phyloP scores from a whole-genome alignment of 2,888 invertebrate species.

The Macrostomum cliftonense region DNA sequence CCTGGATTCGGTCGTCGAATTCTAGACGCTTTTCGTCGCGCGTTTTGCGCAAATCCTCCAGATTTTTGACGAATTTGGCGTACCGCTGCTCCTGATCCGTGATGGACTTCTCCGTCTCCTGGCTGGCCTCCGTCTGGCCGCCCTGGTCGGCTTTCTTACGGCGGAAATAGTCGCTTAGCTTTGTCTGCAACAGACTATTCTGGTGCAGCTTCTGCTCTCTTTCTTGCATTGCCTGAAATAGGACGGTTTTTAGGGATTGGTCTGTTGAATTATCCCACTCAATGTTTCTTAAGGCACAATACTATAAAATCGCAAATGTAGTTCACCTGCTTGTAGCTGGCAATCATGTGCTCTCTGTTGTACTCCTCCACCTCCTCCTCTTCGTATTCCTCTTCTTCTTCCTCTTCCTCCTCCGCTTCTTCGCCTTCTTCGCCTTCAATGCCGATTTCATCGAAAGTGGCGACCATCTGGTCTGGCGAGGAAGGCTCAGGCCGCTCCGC shows the following conservation, averaged over 20 bases:
- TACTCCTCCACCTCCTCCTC: slow-evolving; percentile 20
- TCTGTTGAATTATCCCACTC: no score
- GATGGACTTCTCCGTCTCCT: slow-evolving; percentile 31
- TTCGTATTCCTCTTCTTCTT: slow-evolving; percentile 20
- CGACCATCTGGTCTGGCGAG: slow-evolving; percentile 3
- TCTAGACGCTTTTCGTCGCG: slow-evolving; percentile 21
- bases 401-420: slow-evolving; percentile 17
- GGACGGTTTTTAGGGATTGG: not conserved
- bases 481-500: not conserved
- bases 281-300: no score
- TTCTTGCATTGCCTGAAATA: slow-evolving; percentile 13
- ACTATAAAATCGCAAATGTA: no score
- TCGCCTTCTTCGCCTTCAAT: slow-evolving; percentile 9
- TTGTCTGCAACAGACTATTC: slow-evolving; percentile 33
- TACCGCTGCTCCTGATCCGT: slow-evolving; percentile 37
- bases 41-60: slow-evolving; percentile 28
- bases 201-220: slow-evolving; percentile 27
- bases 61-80: slow-evolving; percentile 32
- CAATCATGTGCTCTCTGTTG: slow-evolving; percentile 26
- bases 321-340: slow-evolving; percentile 27
- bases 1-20: slow-evolving; percentile 25
- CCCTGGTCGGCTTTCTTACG: slow-evolving; percentile 31
- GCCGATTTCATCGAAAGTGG: slow-evolving; percentile 1
- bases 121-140: slow-evolving; percentile 17
- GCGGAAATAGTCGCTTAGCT: slow-evolving; percentile 33